phyloP scores from a whole-genome alignment of 2,888 invertebrate species.

The Eupithecia pulchellata region DNA sequence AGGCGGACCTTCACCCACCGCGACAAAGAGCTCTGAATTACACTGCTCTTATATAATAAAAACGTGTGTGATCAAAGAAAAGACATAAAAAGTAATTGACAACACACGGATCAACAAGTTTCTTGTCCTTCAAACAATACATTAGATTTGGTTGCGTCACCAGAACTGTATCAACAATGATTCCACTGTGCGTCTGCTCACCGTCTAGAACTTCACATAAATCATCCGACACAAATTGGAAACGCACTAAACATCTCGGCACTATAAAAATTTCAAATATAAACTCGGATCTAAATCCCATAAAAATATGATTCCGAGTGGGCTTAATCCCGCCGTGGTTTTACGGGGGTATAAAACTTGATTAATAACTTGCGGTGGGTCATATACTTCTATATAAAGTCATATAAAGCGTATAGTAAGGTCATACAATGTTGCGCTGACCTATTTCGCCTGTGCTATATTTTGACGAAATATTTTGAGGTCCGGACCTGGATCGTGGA shows the following conservation, averaged over 20 bases:
- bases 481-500: constrained; percentile 37
- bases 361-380: constrained; percentile 72
- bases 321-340: constrained; percentile 78
- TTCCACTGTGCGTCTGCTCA: constrained; percentile 61
- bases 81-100: constrained; percentile 6
- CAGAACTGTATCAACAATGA: constrained; percentile 36
- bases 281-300: constrained; percentile 81
- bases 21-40: background rate
- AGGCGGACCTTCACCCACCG: too few species aligned
- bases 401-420: constrained; percentile 52
- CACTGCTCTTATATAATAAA: background rate
- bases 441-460: constrained; percentile 73
- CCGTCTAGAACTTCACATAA: constrained; percentile 76
- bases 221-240: constrained; percentile 79
- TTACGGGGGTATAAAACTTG: constrained; percentile 82
- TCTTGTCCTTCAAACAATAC: constrained; percentile 36
- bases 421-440: constrained; percentile 79
- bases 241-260: constrained; percentile 70
- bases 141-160: constrained; percentile 33
- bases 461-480: constrained; percentile 75
- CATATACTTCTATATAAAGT: constrained; percentile 30
- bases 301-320: constrained; percentile 82
- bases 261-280: constrained; percentile 76
- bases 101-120: constrained; percentile 18
- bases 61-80: constrained; percentile 6